phyloP scores from a whole-genome alignment of 2,797 vertebrate genomes.

The Fistularia commersonii region DNA sequence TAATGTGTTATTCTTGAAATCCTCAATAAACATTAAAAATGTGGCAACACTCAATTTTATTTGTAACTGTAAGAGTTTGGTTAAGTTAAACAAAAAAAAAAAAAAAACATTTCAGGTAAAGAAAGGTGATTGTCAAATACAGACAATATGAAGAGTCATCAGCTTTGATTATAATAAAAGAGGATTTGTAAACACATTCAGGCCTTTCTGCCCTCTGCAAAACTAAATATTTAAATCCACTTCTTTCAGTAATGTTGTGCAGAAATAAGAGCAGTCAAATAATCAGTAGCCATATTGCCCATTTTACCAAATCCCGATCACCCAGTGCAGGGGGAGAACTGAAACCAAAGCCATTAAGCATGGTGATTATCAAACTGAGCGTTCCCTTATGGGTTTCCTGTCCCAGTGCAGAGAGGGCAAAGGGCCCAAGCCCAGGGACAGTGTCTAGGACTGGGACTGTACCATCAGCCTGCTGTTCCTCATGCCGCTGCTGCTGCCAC shows the following conservation, averaged over 20 bases:
- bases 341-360: conserved; percentile 67
- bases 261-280: conserved; percentile 47
- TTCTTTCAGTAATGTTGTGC: conserved; percentile 18
- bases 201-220: conserved; percentile 24
- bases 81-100: no score
- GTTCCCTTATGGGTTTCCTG: conserved; percentile 60
- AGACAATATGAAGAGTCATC: conserved; percentile 5
- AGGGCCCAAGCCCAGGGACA: conserved; percentile 82
- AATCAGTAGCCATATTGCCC: conserved; percentile 84
- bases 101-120: conserved; percentile 10
- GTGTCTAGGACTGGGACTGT: conserved; percentile 95
- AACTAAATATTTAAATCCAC: conserved; percentile 14
- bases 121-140: conserved; percentile 16
- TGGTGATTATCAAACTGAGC: conserved; percentile 66
- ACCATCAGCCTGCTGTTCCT: conserved; percentile 95
- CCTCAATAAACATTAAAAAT: no score
- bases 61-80: no score
- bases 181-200: background rate
- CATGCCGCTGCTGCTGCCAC: conserved; percentile 75
- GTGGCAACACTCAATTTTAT: no score
- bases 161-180: conserved; percentile 26
- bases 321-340: conserved; percentile 73
- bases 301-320: conserved; percentile 86
- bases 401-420: conserved; percentile 63
- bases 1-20: no score